phyloP scores from a whole-genome alignment of 2,113 vertebrate genomes.

The Aldabrachelys gigantea region DNA sequence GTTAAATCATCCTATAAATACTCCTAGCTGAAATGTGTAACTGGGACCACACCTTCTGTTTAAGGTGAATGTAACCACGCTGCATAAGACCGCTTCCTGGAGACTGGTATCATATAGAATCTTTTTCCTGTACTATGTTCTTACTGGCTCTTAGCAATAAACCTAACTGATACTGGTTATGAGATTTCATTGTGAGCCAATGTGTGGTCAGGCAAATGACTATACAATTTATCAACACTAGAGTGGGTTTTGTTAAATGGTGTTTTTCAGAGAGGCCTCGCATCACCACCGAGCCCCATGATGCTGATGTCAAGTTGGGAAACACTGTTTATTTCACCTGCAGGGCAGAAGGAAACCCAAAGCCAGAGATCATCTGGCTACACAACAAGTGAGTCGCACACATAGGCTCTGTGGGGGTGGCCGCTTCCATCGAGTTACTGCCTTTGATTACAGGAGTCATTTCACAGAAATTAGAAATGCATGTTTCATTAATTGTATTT shows the following conservation, averaged over 20 bases:
- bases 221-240: not conserved
- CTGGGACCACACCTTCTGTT: not conserved
- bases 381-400: slow-evolving; percentile 87
- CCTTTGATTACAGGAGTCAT: not conserved
- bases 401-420: not conserved
- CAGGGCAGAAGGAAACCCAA: slow-evolving; percentile 93
- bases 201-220: not conserved
- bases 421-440: not conserved
- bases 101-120: not conserved
- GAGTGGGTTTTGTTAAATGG: not conserved
- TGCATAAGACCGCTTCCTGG: not conserved
- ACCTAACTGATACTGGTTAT: not conserved
- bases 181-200: not conserved
- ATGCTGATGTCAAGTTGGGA: slow-evolving; percentile 88
- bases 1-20: not conserved
- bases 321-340: slow-evolving; percentile 95
- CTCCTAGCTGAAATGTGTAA: not conserved
- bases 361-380: slow-evolving; percentile 93
- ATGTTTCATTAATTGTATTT: not conserved
- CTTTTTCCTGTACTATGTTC: not conserved
- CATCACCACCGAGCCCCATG: slow-evolving; percentile 89
- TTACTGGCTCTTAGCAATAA: not conserved
- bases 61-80: not conserved
- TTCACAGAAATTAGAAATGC: not conserved
- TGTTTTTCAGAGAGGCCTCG: slow-evolving; percentile 87